Conservation (phyloP, 2,888 invertebrate species). For the Micoletzkya japonica region DNA sequence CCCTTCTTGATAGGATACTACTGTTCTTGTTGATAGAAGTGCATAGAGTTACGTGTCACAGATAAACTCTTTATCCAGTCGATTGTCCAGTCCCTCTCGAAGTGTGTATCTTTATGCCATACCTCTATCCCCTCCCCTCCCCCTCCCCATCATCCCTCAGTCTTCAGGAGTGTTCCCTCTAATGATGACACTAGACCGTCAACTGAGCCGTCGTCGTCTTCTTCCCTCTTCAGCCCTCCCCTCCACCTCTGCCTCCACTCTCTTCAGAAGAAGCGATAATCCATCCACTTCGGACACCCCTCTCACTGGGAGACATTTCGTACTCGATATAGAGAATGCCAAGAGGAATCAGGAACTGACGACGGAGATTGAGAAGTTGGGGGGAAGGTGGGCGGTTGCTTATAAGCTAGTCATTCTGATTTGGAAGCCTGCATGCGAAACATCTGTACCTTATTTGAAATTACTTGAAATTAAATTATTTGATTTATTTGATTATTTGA, state of each 20-base stretch:
- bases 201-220: not conserved
- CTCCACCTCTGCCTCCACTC: conserved; percentile 11
- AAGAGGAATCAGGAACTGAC: conserved; percentile 1
- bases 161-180: too few species aligned
- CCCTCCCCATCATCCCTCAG: too few species aligned
- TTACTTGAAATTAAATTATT: not conserved
- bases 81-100: too few species aligned
- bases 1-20: too few species aligned
- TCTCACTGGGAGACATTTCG: conserved; percentile 20
- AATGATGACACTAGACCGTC: conserved; percentile 5
- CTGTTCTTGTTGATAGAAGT: too few species aligned
- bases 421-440: not conserved
- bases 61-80: too few species aligned
- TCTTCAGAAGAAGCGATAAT: conserved; percentile 10
- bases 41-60: too few species aligned
- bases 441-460: not conserved
- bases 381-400: conserved; percentile 20
- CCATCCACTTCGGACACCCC: not conserved
- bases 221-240: conserved; percentile 7
- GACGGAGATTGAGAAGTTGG: conserved; percentile 19
- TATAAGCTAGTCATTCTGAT: not conserved
- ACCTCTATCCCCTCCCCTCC: too few species aligned
- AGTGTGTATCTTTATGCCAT: too few species aligned
- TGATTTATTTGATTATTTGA: not conserved
- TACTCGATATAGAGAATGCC: conserved; percentile 22